Percentiles rank a stretch among this genome's conserved stretches.
phyloP scores from a whole-genome alignment of 1,140 invertebrate species.

The Drosophila busckii region DNA sequence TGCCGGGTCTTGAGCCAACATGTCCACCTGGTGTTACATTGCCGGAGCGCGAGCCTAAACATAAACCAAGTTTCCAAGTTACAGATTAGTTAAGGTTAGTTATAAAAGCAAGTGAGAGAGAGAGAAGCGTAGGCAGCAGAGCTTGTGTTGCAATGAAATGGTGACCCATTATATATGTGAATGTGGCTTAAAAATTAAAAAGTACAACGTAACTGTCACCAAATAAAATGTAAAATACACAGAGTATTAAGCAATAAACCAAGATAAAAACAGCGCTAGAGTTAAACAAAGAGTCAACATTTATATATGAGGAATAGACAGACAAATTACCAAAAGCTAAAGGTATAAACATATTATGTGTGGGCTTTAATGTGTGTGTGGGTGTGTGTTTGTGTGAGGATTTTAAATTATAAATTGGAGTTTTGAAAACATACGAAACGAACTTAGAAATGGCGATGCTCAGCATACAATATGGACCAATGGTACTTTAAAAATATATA shows the following conservation, averaged over 20 bases:
- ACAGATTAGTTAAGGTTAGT: too few relatives aligned
- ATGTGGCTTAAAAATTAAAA: slow-evolving; percentile 36
- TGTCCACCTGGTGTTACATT: slow-evolving; percentile 84
- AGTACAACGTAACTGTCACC: slow-evolving; percentile 26
- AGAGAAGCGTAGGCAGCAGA: too few relatives aligned
- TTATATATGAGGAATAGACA: slow-evolving; percentile 9
- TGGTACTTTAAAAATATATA: background rate
- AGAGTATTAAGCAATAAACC: slow-evolving; percentile 33
- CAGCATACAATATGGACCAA: slow-evolving; percentile 64
- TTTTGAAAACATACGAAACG: slow-evolving; percentile 50
- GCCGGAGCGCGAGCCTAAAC: slow-evolving; percentile 81
- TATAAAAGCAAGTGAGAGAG: too few relatives aligned
- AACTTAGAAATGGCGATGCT: slow-evolving; percentile 47
- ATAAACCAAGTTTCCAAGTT: background rate
- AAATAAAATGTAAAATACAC: slow-evolving; percentile 25
- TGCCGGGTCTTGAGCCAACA: slow-evolving; percentile 87
- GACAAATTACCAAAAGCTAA: slow-evolving; percentile 1
- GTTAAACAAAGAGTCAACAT: slow-evolving; percentile 31
- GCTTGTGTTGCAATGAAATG: background rate
- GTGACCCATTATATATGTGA: slow-evolving; percentile 26
- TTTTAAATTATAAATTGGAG: too few relatives aligned
- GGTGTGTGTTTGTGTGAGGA: slow-evolving; percentile 21
- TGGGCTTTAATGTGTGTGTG: slow-evolving; percentile 2
- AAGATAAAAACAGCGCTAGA: too few relatives aligned
- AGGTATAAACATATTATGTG: slow-evolving; percentile 26